phyloP scores from a whole-genome alignment of 2,888 invertebrate species.

The Catocala nupta region DNA sequence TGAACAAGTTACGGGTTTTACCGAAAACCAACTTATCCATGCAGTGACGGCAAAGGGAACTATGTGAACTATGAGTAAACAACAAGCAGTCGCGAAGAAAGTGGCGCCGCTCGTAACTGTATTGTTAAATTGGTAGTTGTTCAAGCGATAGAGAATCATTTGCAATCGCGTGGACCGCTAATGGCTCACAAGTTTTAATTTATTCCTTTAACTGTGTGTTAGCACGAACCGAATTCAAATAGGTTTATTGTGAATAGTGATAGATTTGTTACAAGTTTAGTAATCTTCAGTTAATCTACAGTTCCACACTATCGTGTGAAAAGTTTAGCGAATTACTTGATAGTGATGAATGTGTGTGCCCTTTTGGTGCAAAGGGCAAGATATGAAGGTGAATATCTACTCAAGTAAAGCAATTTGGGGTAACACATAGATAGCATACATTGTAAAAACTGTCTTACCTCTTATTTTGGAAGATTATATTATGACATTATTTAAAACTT shows the following conservation, averaged over 20 bases:
- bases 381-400: too few species aligned
- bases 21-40: background rate
- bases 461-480: too few species aligned
- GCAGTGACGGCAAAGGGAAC: background rate
- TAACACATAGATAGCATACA: too few species aligned
- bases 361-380: background rate
- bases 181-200: constrained; percentile 57
- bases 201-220: constrained; percentile 52
- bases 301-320: constrained; percentile 6
- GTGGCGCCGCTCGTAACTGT: background rate
- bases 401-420: too few species aligned
- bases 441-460: too few species aligned
- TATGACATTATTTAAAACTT: too few species aligned
- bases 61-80: background rate
- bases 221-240: constrained; percentile 40
- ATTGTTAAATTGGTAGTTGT: constrained; percentile 7
- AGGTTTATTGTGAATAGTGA: constrained; percentile 25
- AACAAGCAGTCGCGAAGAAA: background rate
- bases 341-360: background rate
- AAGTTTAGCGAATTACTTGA: constrained; percentile 6
- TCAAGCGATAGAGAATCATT: constrained; percentile 18
- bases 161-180: constrained; percentile 31
- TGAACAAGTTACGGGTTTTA: background rate
- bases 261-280: constrained; percentile 35
- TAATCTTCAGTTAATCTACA: constrained; percentile 36